Evolutionary conservation across 2,113 vertebrate genomes (phyloP), one percentile per base, ranked within the genome.

Genomic region (Trachemys scripta): DNA sequence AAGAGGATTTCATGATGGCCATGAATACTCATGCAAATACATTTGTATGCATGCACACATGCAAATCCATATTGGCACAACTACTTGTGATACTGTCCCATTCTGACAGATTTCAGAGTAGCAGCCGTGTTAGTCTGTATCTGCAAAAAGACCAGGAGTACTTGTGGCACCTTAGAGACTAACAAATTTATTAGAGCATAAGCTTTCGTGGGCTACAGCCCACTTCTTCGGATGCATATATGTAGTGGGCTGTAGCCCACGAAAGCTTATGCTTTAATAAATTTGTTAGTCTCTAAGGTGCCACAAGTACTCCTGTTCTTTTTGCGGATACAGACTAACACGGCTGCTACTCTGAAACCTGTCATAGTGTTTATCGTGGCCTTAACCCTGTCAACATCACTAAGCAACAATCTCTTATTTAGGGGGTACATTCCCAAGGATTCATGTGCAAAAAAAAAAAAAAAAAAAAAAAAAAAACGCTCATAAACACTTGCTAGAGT

Each of bases 331-430:
- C 42, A 42, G 42, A 42, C 42, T 42, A 42, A 42, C 42, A 42
- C 42, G 42, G 42, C 42, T 42, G 42, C 42, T 42, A 42, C 42
- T 42, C 42, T 42, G 42, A 42, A 42, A 42, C 42, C 42, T 42
- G 42, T 42, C 42, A 27, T 10, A 38, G 29, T 57, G 1, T 57
- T 85, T 49, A 31, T 8, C 9, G 0, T 11, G 1, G 0, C 24
- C 62, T 3, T 10, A 35, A 24, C 31, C 38, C 8, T 4, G 22
- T 9, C 35, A 81, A 19, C 92, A 87, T 47, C 2, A 0, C 38
- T 81, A 50, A 27, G 7, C 38, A 1, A 72, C 53, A 5, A 49
- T 38, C n/a, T 72, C 82, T 51, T 53, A 42, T 80, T 78, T 8
- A 88, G 4, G 4, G 87, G 85, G 81, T 29, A 82, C 1, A 51